A percentile compares a stretch with the other conserved stretches of the same genome.
Evolutionary conservation across 2,797 vertebrate genomes (phyloP).

Genomic region (Mareca penelope): DNA sequence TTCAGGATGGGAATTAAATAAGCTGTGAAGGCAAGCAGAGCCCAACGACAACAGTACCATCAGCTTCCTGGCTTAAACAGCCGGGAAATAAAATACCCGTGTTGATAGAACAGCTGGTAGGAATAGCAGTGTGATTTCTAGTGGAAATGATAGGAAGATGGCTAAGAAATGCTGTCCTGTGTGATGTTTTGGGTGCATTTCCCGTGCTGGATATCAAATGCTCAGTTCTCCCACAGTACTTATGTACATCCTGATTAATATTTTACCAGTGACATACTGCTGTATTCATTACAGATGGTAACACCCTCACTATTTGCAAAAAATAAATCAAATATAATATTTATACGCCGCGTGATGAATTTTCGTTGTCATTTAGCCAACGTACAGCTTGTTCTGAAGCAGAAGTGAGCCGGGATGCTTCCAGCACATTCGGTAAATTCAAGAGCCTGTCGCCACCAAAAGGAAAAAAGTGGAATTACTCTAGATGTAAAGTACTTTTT

Average conservation of each 20-base stretch:
- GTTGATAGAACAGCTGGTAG: background rate
- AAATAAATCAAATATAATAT: constrained; percentile 26
- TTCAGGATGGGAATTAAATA: background rate
- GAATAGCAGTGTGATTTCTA: background rate
- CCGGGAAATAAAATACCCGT: background rate
- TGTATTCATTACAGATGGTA: background rate
- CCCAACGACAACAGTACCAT: rapidly evolving
- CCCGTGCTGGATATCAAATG: background rate
- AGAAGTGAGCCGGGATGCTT: background rate
- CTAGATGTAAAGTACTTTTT: background rate
- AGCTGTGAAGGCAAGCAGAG: rapidly evolving
- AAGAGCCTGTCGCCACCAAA: constrained; percentile 65
- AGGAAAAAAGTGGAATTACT: constrained; percentile 41
- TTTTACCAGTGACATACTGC: background rate
- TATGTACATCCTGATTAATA: background rate
- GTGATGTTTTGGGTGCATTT: background rate
- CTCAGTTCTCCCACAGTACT: background rate
- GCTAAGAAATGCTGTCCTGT: background rate
- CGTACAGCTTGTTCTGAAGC: background rate
- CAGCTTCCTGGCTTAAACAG: background rate
- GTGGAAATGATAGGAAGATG: background rate
- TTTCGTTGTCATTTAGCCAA: background rate
- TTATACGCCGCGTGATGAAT: background rate
- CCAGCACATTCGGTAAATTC: background rate
- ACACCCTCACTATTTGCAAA: background rate